phyloP scores from a whole-genome alignment of 30 jellyfish, hydroid and myxozoan species.

The Haliclystus octoradiatus region DNA sequence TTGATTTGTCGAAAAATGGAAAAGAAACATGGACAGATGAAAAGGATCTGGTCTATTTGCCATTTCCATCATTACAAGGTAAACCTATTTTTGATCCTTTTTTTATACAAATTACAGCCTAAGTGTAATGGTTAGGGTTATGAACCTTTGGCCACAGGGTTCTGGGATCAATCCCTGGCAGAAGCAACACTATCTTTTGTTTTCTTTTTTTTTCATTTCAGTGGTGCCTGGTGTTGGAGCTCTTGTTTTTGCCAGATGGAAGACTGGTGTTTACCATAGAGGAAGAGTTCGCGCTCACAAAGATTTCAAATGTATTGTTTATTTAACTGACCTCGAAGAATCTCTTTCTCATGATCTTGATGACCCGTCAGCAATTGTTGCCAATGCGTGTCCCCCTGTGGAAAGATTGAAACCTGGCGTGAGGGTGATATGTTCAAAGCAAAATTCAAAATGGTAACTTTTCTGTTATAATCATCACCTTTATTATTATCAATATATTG shows the following conservation, averaged over 20 bases:
- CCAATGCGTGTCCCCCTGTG: constrained; percentile 61
- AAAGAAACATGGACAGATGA: constrained; percentile 47
- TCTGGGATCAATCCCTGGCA: no score
- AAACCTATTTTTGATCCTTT: not conserved
- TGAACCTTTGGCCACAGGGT: no score
- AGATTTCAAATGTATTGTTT: constrained; percentile 52
- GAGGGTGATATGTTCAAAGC: constrained; percentile 43
- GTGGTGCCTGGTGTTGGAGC: constrained; percentile 88
- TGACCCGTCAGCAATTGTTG: constrained; percentile 81
- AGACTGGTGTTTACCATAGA: constrained; percentile 65
- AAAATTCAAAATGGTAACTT: constrained; percentile 52
- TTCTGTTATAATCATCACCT: no score
- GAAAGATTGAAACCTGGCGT: constrained; percentile 39
- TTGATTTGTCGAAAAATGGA: constrained; percentile 11
- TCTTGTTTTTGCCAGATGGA: constrained; percentile 72
- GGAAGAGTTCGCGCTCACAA: constrained; percentile 57
- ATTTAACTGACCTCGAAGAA: constrained; percentile 47
- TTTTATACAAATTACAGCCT: not conserved
- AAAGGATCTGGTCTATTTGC: constrained; percentile 25
- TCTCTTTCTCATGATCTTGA: constrained; percentile 62
- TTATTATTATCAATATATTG: no score
- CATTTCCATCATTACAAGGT: constrained; percentile 42
- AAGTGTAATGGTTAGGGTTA: no score
- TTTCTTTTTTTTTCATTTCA: constrained; percentile 1
- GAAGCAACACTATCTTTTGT: no score